Base-by-base conservation (phyloP, 2,113 vertebrate genomes). In the Ibidorhyncha struthersii region DNA sequence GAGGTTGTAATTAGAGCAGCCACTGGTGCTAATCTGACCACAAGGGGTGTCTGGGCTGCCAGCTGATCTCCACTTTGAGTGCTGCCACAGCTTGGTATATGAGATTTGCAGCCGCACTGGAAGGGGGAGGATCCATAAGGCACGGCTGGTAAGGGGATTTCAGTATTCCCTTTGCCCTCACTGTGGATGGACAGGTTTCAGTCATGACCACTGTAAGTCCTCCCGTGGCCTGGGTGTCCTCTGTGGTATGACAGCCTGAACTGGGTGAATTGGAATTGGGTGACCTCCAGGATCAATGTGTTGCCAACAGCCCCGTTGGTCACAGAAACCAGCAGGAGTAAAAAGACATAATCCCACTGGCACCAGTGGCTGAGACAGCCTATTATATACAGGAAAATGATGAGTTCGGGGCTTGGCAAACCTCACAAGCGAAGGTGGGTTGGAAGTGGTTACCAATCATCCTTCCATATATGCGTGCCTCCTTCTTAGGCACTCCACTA, bases 121-220 rank as follows among this genome's bases (percentile, higher is more conserved):
- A 82, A 59, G 22, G 19, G n/a, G 34, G 17, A 47, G 26, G 79
- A 71, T 17, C 49, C 13, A 5, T 11, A 36, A 74, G 13, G 23
- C 1, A 1, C 2, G 2, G 8, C 22, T 77, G 21, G 5, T 9
- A 34, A 52, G 7, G 6, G 26, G 22, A 32, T 77, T 62, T 58
- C 58, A 40, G 10, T 27, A 74, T 49, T 85, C 71, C 22, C 14
- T 82, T 69, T 29, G 16, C 19, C 18, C 9, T 56, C 4, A 0
- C 38, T 41, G 21, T 40, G 25, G 13, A 12, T 41, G 45, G 45
- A 23, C 8, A 32, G 7, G 25, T 61, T 90, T 86, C 25, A 43
- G 41, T 26, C 52, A 61, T 11, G 14, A 53, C 16, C 36, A 49
- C 26, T 65, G 14, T 20, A 63, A 47, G 6, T 14, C 8, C 14